Evolutionary conservation across 1,140 invertebrate species (phyloP).

Genomic region (Drosophila kikkawai): DNA sequence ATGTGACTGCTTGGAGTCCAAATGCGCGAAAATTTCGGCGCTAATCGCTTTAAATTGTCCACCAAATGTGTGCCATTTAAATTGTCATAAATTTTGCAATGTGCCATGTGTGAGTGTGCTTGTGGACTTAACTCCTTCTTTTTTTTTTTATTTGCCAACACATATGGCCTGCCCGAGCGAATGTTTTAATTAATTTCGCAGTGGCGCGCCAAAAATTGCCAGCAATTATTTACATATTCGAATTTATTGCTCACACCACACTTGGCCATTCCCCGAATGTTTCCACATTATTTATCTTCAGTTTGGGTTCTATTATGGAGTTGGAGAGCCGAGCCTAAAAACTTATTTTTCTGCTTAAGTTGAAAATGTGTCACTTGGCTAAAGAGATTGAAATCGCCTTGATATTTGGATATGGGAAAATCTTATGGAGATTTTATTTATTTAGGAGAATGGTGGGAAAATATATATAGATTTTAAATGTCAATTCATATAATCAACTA

Average conservation of each 20-base stretch:
- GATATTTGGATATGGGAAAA: conserved; percentile 1
- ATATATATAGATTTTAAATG: neutral
- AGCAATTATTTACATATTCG: conserved; percentile 74
- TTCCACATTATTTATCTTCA: conserved; percentile 38
- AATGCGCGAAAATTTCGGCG: conserved; percentile 75
- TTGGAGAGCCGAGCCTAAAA: neutral
- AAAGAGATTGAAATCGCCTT: conserved; percentile 1
- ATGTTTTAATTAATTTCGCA: conserved; percentile 76
- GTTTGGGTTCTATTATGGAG: conserved; percentile 28
- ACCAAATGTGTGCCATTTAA: conserved; percentile 80
- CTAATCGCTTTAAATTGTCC: conserved; percentile 79
- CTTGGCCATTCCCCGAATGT: conserved; percentile 55
- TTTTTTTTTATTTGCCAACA: conserved; percentile 31
- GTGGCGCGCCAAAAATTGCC: conserved; percentile 56
- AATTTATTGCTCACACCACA: conserved; percentile 64
- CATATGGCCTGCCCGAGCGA: conserved; percentile 34
- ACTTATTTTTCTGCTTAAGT: conserved; percentile 9
- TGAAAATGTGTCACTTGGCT: conserved; percentile 15
- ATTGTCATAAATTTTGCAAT: conserved; percentile 82
- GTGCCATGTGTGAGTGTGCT: conserved; percentile 36
- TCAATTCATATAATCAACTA: neutral
- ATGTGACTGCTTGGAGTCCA: conserved; percentile 63
- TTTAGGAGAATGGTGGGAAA: neutral
- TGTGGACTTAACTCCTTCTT: conserved; percentile 36
- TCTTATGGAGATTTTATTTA: neutral